Conservation (phyloP, 2,888 invertebrate species). For the Orchestes rusci region DNA sequence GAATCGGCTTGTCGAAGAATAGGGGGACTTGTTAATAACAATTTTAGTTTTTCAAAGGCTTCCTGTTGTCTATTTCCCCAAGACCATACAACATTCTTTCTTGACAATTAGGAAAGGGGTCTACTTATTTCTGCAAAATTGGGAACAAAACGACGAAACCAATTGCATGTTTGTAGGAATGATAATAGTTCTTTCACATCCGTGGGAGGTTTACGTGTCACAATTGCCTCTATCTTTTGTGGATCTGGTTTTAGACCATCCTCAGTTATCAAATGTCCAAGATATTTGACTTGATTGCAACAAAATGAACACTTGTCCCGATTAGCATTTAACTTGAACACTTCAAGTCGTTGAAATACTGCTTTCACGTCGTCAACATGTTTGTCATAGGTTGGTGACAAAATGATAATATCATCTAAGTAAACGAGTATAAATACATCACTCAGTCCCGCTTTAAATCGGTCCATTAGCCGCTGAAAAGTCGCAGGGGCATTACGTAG, state of each 20-base stretch:
- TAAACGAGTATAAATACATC: constrained; percentile 34
- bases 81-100: constrained; percentile 16
- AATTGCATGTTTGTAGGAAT: constrained; percentile 27
- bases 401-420: constrained; percentile 38
- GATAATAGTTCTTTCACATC: constrained; percentile 23
- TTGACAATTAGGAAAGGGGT: constrained; percentile 22
- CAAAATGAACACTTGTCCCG: no score
- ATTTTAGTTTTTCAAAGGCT: constrained; percentile 22
- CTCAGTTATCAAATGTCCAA: constrained; percentile 25
- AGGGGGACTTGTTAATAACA: constrained; percentile 25
- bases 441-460: no score
- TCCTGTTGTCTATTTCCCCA: constrained; percentile 14
- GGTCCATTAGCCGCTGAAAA: no score
- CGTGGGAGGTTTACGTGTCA: constrained; percentile 15
- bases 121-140: constrained; percentile 24
- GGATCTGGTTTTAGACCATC: constrained; percentile 26
- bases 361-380: no score
- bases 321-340: no score
- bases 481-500: no score
- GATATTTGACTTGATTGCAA: constrained; percentile 26
- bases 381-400: no score
- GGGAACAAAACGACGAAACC: no score
- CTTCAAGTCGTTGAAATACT: no score
- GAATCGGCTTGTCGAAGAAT: constrained; percentile 26
- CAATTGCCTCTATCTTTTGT: no score